phyloP scores from a whole-genome alignment of 2,113 vertebrate genomes.

The Condylura cristata region DNA sequence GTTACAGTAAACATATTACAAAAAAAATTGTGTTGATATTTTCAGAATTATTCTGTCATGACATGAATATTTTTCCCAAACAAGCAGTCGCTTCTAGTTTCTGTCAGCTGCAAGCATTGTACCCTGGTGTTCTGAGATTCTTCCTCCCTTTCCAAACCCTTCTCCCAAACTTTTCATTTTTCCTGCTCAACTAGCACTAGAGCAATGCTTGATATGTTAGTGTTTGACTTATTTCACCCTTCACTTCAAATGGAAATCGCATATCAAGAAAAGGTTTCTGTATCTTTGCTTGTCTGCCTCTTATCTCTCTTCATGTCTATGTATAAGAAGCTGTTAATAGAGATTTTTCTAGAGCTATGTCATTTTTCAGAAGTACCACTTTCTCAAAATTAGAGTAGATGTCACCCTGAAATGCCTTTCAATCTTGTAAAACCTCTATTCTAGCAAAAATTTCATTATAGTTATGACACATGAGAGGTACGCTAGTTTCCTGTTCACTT shows the following conservation, averaged over 20 bases:
- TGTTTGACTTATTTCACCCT: neutral
- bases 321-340: neutral
- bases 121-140: neutral
- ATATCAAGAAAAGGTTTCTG: neutral
- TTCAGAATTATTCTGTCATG: neutral
- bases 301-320: neutral
- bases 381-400: neutral
- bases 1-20: neutral
- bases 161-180: neutral
- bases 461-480: neutral
- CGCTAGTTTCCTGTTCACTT: neutral
- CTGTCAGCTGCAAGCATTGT: neutral
- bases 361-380: neutral
- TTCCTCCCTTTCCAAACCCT: neutral
- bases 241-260: neutral
- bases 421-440: neutral
- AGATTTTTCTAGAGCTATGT: neutral
- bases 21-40: neutral
- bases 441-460: neutral
- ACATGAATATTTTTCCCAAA: neutral
- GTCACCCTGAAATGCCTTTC: neutral
- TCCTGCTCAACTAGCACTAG: neutral
- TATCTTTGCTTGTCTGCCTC: neutral
- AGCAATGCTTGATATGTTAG: neutral
- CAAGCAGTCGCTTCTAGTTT: neutral